A percentile compares a stretch with the other conserved stretches of the same genome.
Conservation (phyloP, 1,140 invertebrate genomes). For the Drosophila asahinai region DNA sequence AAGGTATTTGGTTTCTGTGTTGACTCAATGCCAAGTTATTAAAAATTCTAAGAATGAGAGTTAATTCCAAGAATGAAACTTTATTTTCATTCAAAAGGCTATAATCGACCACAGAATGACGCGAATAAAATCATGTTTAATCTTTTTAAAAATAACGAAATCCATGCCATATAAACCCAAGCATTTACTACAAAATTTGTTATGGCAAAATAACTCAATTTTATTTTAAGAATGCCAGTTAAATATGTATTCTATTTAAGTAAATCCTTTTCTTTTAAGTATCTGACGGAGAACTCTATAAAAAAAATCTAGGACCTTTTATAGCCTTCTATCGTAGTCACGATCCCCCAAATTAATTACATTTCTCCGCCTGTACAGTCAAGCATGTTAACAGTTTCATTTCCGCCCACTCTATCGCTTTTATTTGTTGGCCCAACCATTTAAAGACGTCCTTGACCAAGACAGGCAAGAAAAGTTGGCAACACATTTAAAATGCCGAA, state of each 20-base stretch:
- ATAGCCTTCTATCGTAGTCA: background rate
- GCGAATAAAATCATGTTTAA: background rate
- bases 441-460: constrained; percentile 57
- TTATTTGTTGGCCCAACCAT: constrained; percentile 7
- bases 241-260: background rate
- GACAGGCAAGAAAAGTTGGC: constrained; percentile 7
- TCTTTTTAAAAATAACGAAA: background rate
- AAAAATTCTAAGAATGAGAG: background rate
- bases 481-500: constrained; percentile 59
- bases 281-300: background rate
- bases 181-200: too few species aligned
- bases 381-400: constrained; percentile 13
- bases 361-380: too few species aligned
- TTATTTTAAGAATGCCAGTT: background rate
- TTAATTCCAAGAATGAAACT: background rate
- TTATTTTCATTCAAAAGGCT: too few species aligned
- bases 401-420: background rate
- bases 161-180: too few species aligned
- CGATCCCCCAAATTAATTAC: constrained; percentile 1
- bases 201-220: background rate
- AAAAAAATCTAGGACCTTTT: background rate
- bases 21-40: constrained; percentile 13
- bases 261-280: background rate
- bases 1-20: constrained; percentile 1
- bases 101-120: background rate